phyloP scores from a whole-genome alignment of 2,888 invertebrate genomes.

The Lasioglossum lativentre region DNA sequence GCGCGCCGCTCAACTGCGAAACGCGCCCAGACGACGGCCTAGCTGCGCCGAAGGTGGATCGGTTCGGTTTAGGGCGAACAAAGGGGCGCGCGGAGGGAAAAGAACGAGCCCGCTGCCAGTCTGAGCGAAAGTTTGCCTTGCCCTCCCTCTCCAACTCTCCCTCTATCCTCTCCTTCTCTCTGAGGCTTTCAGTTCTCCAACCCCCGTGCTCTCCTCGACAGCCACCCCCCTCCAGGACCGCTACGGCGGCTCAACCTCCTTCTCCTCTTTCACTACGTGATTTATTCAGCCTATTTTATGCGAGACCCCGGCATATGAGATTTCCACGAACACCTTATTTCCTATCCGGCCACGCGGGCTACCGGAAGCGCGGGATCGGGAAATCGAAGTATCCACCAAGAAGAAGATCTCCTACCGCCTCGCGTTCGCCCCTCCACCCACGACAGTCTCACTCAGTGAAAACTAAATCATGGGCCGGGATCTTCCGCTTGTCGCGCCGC shows the following conservation, averaged over 20 bases:
- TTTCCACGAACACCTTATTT: constrained; percentile 80
- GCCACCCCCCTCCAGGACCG: constrained; percentile 27
- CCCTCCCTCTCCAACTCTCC: constrained; percentile 53
- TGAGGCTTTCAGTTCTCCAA: neutral
- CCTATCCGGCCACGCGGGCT: constrained; percentile 63
- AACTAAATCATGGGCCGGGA: constrained; percentile 11
- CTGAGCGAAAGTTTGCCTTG: constrained; percentile 79
- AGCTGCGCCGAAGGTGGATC: constrained; percentile 64
- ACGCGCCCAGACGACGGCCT: constrained; percentile 73
- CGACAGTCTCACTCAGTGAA: neutral
- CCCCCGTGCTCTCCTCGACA: constrained; percentile 24
- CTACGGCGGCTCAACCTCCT: constrained; percentile 33
- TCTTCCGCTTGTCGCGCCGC: neutral
- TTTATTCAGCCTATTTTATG: constrained; percentile 82
- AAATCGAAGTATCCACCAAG: constrained; percentile 53
- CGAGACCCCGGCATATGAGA: constrained; percentile 79
- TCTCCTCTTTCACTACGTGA: constrained; percentile 70
- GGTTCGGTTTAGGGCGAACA: constrained; percentile 56
- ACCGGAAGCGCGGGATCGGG: constrained; percentile 56
- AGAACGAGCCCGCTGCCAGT: constrained; percentile 60
- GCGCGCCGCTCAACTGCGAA: constrained; percentile 78
- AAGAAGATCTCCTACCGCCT: constrained; percentile 23
- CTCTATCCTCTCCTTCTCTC: neutral
- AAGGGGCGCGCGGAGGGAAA: constrained; percentile 42
- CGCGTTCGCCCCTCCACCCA: neutral